phyloP scores from a whole-genome alignment of 2,113 vertebrate genomes.

The Alethe diademata region DNA sequence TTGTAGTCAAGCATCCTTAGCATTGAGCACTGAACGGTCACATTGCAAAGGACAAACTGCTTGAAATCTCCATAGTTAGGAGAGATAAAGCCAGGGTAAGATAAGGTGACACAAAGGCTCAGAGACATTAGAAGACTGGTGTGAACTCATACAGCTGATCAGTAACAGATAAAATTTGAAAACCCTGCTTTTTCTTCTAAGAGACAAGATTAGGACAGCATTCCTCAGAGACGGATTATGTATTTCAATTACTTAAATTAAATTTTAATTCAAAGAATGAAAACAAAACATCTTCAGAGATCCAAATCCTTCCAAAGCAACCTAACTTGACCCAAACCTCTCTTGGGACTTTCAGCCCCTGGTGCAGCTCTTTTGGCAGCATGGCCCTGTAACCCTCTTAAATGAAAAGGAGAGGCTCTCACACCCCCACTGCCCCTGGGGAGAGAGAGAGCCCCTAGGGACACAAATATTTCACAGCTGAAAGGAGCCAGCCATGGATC shows the following conservation, averaged over 20 bases:
- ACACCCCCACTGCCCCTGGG: background rate
- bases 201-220: constrained; percentile 28
- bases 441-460: background rate
- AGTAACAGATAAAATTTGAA: constrained; percentile 39
- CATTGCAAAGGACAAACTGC: background rate
- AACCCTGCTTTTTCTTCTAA: constrained; percentile 37
- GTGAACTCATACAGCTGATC: constrained; percentile 10
- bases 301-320: constrained; percentile 22
- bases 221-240: constrained; percentile 18
- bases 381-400: constrained; percentile 14
- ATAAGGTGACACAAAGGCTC: constrained; percentile 31
- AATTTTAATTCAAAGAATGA: constrained; percentile 61
- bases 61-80: background rate
- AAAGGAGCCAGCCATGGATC: background rate
- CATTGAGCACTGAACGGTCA: background rate
- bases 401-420: constrained; percentile 1
- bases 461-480: background rate
- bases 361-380: background rate
- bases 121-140: background rate
- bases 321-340: constrained; percentile 35
- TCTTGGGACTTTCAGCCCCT: background rate
- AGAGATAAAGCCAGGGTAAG: background rate
- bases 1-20: background rate
- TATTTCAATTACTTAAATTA: constrained; percentile 52
- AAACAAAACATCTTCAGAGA: constrained; percentile 51